phyloP scores from a whole-genome alignment of 2,113 vertebrate genomes.

The Hirundichthys speculiger region DNA sequence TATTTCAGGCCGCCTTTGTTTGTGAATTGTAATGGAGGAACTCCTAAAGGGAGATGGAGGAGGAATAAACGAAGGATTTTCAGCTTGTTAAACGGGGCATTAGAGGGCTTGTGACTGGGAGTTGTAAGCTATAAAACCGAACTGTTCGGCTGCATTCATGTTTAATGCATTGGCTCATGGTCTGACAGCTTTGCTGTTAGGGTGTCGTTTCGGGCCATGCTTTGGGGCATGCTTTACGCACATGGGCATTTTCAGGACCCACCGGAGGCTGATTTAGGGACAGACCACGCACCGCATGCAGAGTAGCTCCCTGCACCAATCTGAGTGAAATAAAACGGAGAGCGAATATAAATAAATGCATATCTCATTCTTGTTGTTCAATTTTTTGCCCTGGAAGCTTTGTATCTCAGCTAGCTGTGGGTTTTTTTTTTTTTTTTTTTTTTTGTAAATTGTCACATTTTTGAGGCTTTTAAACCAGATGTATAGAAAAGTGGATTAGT shows the following conservation, averaged over 20 bases:
- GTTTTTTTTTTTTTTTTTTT: conserved; percentile 49
- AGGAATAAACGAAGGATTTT: conserved; percentile 78
- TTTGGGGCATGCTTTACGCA: conserved; percentile 66
- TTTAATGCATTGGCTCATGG: conserved; percentile 75
- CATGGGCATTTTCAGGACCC: conserved; percentile 60
- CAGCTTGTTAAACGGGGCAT: conserved; percentile 80
- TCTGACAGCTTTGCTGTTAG: conserved; percentile 74
- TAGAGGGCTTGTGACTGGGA: conserved; percentile 77
- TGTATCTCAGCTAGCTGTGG: conserved; percentile 28
- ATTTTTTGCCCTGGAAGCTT: conserved; percentile 29
- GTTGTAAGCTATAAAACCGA: conserved; percentile 77
- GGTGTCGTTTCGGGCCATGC: conserved; percentile 62
- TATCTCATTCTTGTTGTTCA: conserved; percentile 9
- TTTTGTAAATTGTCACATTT: conserved; percentile 14
- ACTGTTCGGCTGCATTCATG: conserved; percentile 69
- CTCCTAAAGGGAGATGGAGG: conserved; percentile 64
- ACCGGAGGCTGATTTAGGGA: conserved; percentile 64
- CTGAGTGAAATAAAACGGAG: conserved; percentile 56
- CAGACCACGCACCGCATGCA: conserved; percentile 33
- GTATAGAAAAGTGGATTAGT: conserved; percentile 53
- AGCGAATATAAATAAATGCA: conserved; percentile 40
- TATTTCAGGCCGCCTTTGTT: conserved; percentile 58
- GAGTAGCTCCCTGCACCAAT: conserved; percentile 24
- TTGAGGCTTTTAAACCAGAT: conserved; percentile 39
- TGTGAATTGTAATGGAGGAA: conserved; percentile 65